Conservation (phyloP, 1,140 invertebrate genomes). For the Telenomus remus region DNA sequence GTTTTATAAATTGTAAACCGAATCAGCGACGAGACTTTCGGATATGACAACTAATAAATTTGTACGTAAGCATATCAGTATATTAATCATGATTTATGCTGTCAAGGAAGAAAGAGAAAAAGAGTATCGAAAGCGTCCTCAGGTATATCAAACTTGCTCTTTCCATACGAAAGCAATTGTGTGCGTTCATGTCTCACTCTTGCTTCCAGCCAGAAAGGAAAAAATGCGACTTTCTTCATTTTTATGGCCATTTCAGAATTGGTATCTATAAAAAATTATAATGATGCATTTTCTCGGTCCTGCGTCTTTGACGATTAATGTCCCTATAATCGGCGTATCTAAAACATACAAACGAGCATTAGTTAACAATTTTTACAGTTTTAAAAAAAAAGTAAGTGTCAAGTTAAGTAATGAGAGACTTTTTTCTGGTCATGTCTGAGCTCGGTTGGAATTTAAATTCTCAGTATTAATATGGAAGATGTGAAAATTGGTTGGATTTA, state of each 20-base stretch:
- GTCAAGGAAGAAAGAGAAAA: not conserved
- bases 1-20: not conserved
- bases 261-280: not conserved
- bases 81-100: conserved; percentile 1
- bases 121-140: not conserved
- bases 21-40: no score
- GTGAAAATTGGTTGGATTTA: conserved; percentile 6
- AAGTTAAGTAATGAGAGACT: conserved; percentile 2
- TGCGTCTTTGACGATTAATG: conserved; percentile 1
- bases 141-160: conserved; percentile 12
- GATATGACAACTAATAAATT: no score
- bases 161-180: conserved; percentile 24
- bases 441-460: conserved; percentile 4
- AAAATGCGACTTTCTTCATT: conserved; percentile 20
- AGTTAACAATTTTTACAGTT: no score
- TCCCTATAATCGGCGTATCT: not conserved
- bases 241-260: conserved; percentile 7
- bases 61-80: not conserved
- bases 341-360: no score
- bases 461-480: not conserved
- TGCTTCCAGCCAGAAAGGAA: conserved; percentile 18
- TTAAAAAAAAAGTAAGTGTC: not conserved
- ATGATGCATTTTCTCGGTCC: not conserved
- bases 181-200: conserved; percentile 20
- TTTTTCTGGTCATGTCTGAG: conserved; percentile 5